Evolutionary conservation across 1,140 invertebrate genomes (phyloP), one percentile per base, ranked within the genome.

Genomic region (Dinoponera quadriceps): DNA sequence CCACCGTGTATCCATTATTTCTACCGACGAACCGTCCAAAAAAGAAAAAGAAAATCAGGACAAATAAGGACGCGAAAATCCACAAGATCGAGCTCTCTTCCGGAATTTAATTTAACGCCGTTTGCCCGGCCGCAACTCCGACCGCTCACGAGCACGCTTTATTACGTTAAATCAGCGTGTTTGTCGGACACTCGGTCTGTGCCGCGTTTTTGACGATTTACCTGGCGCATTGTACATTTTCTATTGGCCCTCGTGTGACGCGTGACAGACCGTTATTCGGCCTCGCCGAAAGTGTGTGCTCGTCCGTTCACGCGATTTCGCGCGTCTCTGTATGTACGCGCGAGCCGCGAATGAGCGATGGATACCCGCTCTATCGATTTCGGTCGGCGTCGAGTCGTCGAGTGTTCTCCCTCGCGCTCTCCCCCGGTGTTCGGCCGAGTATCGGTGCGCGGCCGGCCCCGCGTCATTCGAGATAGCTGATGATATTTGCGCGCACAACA

Each of bases 281-380:
- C 29, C 27, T 60, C 25, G 73, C 63, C 27, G 54, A 48, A 83
- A 83, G 68, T 80, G 29, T 38, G 22, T 38, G 27, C 51, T 7
- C 49, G 33, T 11, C 4, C 49, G 33, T 11, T 7, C 38, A 5
- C 5, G 13, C 13, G 18, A 62, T n/a, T 27, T 18, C 22, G 7
- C 13, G 7, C 22, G 18, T 20, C 11, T 27, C 48, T 44, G 14
- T 2, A 22, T 25, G 29, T 57, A 18, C 20, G 25, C 27, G 51
- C 38, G 14, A 78, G 51, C 72, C 49, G 63, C 73, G 54, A 83
- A 77, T 66, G 81, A 65, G 72, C 73, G 54, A 59, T 71, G 66
- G 65, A 49, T 69, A 69, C 57, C 38, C 69, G 57, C 60, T n/a
- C n/a, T 65, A 84, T 84, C 80, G 75, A 84, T 81, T 73, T 57